Evolutionary conservation across 35 echinoderm and acorn worm genomes (phyloP), one percentile per base, ranked within the genome.

Genomic region (Apostichopus californicus): DNA sequence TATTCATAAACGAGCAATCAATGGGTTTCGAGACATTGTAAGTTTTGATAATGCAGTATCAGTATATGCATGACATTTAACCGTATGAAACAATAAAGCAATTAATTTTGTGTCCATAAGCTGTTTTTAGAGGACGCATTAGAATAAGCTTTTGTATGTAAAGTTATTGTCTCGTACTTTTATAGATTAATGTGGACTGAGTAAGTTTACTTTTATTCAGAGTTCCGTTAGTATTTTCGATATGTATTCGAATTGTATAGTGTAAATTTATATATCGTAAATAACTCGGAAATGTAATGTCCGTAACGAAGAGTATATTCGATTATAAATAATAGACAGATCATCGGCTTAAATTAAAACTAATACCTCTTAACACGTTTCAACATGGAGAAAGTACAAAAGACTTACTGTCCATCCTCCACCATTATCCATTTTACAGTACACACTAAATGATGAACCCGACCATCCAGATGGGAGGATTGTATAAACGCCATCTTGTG

Each of bases 1-100:
- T 3, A 73, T 66, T 12, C 68, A 70, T 26, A 34, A 70, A 15
- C 77, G 88, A 17, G 77, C 73, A 54, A 90, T 70, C 88, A 55
- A 55, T 22, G 22, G 3, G 11, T 13, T 68, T 9, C 11, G 0
- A 68, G 10, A 10, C 0, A 68, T 68, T 6, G 17, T 68, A 68
- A 68, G 8, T 68, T 13, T 9, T 68, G 64, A 13, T 68, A 4
- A 17, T 13, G 10, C 64, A 9, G 0, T 68, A 68, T 10, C 3
- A 13, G 6, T 13, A 68, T 8, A 68, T 68, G 17, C 10, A 68
- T 13, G 3, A 3, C 10, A 68, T 68, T 17, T 68, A 4, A 13
- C 64, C 10, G 10, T 68, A 13, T 68, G 8, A 9, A 10, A 68
- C 5, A 13, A 9, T 9, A 68, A 68, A 17, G 64, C 4, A 9